Evolutionary conservation across 2,113 vertebrate genomes (phyloP).

Genomic region (Cephalopholis sonnerati): DNA sequence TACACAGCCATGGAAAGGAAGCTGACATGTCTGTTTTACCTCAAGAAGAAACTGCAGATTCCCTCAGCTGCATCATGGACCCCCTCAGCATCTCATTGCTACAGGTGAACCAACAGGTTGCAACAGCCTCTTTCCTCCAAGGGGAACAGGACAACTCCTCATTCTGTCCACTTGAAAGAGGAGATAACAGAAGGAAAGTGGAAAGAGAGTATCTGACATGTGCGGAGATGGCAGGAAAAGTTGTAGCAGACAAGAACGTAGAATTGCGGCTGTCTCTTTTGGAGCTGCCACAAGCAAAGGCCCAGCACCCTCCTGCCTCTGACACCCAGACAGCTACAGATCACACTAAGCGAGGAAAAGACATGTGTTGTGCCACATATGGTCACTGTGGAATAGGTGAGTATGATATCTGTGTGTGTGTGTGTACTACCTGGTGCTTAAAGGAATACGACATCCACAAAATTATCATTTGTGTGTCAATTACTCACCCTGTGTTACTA

Average conservation of each 20-base stretch:
- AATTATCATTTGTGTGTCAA: too few species aligned
- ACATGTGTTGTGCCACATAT: neutral
- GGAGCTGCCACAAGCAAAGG: constrained; percentile 28
- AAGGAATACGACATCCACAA: too few species aligned
- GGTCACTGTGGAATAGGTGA: constrained; percentile 33
- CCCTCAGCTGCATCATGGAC: constrained; percentile 58
- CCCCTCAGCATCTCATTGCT: constrained; percentile 78
- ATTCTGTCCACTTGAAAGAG: neutral
- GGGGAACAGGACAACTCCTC: constrained; percentile 11
- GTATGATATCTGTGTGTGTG: neutral
- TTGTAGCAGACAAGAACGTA: neutral
- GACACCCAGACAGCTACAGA: constrained; percentile 3
- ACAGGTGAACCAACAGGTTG: constrained; percentile 46
- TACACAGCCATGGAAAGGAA: constrained; percentile 3
- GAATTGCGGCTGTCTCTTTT: constrained; percentile 18
- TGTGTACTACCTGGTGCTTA: neutral
- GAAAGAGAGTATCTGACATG: neutral
- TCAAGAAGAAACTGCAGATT: constrained; percentile 53
- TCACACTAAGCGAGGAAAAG: constrained; percentile 15
- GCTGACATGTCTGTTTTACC: constrained; percentile 16
- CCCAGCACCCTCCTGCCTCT: neutral
- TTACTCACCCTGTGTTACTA: too few species aligned
- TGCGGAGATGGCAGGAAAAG: neutral
- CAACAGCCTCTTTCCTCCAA: constrained; percentile 39
- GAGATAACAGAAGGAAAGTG: neutral